Conservation (phyloP, 2,113 vertebrate genomes). For the Cyanoramphus novaezelandiae region DNA sequence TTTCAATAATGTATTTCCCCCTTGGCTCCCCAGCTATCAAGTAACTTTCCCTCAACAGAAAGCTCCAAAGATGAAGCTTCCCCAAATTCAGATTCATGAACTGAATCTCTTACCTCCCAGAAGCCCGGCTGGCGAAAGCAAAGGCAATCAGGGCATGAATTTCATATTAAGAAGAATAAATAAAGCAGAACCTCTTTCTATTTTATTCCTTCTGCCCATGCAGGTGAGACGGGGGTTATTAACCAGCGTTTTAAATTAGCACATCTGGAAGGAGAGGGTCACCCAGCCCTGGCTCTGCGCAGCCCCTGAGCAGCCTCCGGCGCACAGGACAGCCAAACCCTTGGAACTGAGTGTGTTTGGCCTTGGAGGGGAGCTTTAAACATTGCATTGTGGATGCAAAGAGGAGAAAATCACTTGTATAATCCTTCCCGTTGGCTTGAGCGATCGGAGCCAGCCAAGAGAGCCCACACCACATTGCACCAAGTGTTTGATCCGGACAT, state of each 20-base stretch:
- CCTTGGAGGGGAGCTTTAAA: background rate
- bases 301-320: background rate
- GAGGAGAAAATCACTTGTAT: background rate
- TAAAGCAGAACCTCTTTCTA: slow-evolving; percentile 50
- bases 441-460: fast-evolving
- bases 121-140: background rate
- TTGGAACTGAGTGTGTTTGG: background rate
- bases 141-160: slow-evolving; percentile 64
- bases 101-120: slow-evolving; percentile 32
- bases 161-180: slow-evolving; percentile 69
- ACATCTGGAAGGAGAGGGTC: background rate
- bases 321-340: background rate
- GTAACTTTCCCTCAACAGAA: slow-evolving; percentile 46
- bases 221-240: background rate
- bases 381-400: background rate
- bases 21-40: slow-evolving; percentile 60
- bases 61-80: slow-evolving; percentile 51
- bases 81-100: slow-evolving; percentile 66
- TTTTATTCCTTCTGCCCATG: slow-evolving; percentile 1
- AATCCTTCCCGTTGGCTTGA: background rate
- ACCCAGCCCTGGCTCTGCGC: background rate
- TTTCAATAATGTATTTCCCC: slow-evolving; percentile 72
- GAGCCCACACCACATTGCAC: background rate
- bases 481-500: fast-evolving
- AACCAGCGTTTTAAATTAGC: background rate